A percentile compares a stretch with the other conserved stretches of the same genome.
phyloP scores from a whole-genome alignment of 2,797 vertebrate genomes.

The Avahi laniger region DNA sequence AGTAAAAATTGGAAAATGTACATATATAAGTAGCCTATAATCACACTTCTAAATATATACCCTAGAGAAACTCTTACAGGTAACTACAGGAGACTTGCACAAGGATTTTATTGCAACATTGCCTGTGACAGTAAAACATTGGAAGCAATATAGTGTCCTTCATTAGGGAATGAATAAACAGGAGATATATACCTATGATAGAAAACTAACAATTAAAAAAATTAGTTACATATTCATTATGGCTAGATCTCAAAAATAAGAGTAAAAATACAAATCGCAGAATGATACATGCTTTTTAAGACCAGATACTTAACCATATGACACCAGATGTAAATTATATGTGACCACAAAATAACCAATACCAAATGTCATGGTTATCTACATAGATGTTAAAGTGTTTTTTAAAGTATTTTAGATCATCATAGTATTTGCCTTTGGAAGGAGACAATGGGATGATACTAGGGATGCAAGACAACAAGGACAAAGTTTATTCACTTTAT shows the following conservation, averaged over 20 bases:
- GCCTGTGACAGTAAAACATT: neutral
- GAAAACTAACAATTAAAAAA: neutral
- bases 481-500: neutral
- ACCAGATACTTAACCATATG: neutral
- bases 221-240: neutral
- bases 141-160: neutral
- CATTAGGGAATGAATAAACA: neutral
- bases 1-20: constrained; percentile 11
- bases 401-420: neutral
- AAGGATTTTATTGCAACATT: neutral
- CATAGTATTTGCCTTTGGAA: neutral
- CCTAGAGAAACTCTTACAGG: neutral
- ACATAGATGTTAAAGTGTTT: neutral
- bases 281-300: neutral
- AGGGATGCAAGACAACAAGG: neutral
- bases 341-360: neutral
- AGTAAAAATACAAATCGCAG: neutral
- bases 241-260: neutral
- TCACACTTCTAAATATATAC: neutral
- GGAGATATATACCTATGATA: neutral
- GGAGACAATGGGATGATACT: neutral
- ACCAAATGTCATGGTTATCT: neutral
- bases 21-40: neutral
- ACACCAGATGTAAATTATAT: neutral
- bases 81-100: neutral